These are phyloP conservation scores for Pachypeltis micranthus DNA, from an alignment of 1,140 invertebrate species.

Conservation along the genomic window DNA sequence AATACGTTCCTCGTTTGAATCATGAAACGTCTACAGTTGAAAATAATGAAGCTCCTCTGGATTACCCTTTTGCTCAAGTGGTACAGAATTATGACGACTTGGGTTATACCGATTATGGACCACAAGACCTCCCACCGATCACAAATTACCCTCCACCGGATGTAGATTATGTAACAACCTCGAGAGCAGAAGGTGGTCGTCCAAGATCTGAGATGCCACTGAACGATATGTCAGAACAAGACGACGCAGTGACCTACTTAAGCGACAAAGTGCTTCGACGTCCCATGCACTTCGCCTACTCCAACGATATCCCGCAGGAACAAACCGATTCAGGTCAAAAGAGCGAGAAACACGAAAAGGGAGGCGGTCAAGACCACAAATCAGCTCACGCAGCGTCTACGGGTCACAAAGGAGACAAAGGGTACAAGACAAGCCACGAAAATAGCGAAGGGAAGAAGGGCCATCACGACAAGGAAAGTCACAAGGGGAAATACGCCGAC, in stretches of 20 bases:
- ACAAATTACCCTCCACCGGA: not conserved
- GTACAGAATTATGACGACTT: too few species aligned
- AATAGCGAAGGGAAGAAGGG: conserved; percentile 34
- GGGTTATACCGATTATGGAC: not conserved
- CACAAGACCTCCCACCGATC: not conserved
- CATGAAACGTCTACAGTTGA: too few species aligned
- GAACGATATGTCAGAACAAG: not conserved
- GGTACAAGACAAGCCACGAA: conserved; percentile 34
- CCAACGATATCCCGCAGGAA: not conserved
- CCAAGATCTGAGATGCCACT: not conserved
- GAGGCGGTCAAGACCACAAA: conserved; percentile 29
- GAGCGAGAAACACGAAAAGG: conserved; percentile 29
- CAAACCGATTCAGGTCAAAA: not conserved
- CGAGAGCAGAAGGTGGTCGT: not conserved
- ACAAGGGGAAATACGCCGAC: conserved; percentile 34
- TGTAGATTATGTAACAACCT: not conserved
- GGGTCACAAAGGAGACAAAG: conserved; percentile 34
- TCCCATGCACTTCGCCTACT: conserved; percentile 13
- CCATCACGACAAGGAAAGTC: conserved; percentile 33
- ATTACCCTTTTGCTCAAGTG: too few species aligned
- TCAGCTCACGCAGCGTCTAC: conserved; percentile 30
- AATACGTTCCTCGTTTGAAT: too few species aligned
- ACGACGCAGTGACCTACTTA: not conserved
- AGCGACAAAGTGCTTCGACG: conserved; percentile 10
- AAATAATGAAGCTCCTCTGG: too few species aligned